Base-by-base conservation (phyloP, 2,797 vertebrate species). In the Scolopax bukidnonensis region DNA sequence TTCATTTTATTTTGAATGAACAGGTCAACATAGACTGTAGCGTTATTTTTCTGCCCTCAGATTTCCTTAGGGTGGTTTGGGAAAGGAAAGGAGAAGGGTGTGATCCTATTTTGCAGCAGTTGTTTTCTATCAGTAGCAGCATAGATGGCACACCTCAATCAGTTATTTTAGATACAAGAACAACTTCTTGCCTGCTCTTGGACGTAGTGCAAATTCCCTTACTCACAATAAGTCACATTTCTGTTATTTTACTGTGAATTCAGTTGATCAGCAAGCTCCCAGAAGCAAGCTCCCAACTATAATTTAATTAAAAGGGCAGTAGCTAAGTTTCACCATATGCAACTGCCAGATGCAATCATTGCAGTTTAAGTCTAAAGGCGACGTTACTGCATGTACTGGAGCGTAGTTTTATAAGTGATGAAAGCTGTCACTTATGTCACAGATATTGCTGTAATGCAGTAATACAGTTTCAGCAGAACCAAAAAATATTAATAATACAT, bases 261-360 rank as follows among this genome's bases (percentile, higher is more conserved):
- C 94, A 93, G 93, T 56, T 73, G 91, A 96, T 77, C 25, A 45
- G 69, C 89, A 80, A 94, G 92, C 91, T 97, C 93, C 89, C 90
- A 97, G 84, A 93, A 97, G 87, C 95, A 86, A 89, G 83, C 91
- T 97, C 95, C 86, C 78, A 95, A 95, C 57, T 36, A 18, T 93
- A 97, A 98, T 96, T 97, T 97, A 97, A 98, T 98, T 97, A 97
- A 94, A 97, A 97, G 96, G 96, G 94, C 96, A 89, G 40, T 83
- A 97, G 96, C 94, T 94, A 96, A 97, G 84, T 96, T 96, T 94
- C 64, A 92, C 98, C 98, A 97, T 98, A 98, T 97, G 97, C 87
- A 94, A 47, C 64, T 97, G 97, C 97, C 97, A 98, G 97, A 97
- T 97, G 96, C 92, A 97, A 98, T 97, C 96, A 95, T 8, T 82